These are phyloP conservation scores for Vireo griseus DNA, from an alignment of 2,797 vertebrate genomes.

Conservation along the genomic window DNA sequence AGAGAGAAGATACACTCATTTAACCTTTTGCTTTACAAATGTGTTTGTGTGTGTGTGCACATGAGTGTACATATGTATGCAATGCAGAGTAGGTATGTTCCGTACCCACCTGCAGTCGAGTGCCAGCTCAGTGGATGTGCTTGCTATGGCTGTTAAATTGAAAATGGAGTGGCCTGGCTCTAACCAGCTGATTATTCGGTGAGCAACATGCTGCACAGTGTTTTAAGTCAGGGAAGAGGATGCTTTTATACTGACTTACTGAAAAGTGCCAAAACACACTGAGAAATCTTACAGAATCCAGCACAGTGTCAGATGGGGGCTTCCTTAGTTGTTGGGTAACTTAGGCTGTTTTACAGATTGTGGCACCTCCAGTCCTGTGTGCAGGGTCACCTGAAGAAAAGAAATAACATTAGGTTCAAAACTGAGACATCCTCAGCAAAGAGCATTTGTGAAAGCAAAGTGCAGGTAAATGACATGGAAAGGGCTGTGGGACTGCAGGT, in stretches of 20 bases:
- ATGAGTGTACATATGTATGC: not conserved
- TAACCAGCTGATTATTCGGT: not conserved
- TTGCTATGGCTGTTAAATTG: constrained; percentile 3
- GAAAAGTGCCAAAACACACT: constrained; percentile 7
- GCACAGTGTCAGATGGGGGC: not conserved
- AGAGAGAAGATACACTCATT: constrained; percentile 3
- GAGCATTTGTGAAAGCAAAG: not conserved
- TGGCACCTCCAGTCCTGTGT: constrained; percentile 92
- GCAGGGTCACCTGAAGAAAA: constrained; percentile 87
- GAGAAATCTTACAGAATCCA: constrained; percentile 53
- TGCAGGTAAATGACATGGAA: not conserved
- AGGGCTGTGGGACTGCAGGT: not conserved
- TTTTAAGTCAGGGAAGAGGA: constrained; percentile 9
- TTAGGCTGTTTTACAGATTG: constrained; percentile 78
- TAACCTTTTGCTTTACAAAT: not conserved
- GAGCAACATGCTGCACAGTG: not conserved
- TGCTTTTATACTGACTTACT: not conserved
- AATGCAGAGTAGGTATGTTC: not conserved
- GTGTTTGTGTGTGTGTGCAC: not conserved
- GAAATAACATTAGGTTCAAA: not conserved
- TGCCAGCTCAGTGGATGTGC: not conserved
- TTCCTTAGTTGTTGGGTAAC: constrained; percentile 68
- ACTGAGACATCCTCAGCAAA: not conserved
- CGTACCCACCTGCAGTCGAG: not conserved
- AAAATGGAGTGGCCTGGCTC: not conserved